phyloP scores from a whole-genome alignment of 1,140 invertebrate genomes.

The Leptopilina boulardi region DNA sequence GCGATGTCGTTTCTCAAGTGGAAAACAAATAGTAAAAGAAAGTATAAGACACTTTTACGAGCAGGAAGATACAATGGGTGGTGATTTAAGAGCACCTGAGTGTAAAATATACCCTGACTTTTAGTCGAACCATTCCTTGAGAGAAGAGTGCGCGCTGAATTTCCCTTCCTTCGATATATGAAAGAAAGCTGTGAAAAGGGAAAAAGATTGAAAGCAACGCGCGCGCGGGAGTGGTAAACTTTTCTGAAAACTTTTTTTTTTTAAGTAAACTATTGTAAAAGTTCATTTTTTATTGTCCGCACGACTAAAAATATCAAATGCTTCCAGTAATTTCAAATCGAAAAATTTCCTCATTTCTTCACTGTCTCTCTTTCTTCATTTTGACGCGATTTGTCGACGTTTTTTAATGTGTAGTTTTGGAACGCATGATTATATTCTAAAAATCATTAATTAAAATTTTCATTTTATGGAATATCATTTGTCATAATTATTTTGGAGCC shows the following conservation, averaged over 20 bases:
- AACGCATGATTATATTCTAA: too few relatives aligned
- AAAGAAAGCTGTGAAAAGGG: slow-evolving; percentile 27
- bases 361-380: too few relatives aligned
- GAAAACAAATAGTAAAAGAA: slow-evolving; percentile 27
- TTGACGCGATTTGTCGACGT: too few relatives aligned
- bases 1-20: neutral
- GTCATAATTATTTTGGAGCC: too few relatives aligned
- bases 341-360: slow-evolving; percentile 43
- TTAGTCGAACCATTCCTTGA: slow-evolving; percentile 26
- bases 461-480: too few relatives aligned
- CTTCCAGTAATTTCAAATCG: neutral
- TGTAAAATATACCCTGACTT: slow-evolving; percentile 33
- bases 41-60: slow-evolving; percentile 30
- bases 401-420: too few relatives aligned
- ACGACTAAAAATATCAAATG: neutral
- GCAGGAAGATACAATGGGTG: slow-evolving; percentile 29
- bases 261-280: slow-evolving; percentile 23
- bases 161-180: slow-evolving; percentile 22
- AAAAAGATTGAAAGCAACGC: slow-evolving; percentile 21
- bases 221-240: neutral
- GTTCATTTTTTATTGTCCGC: slow-evolving; percentile 16
- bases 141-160: neutral
- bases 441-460: too few relatives aligned
- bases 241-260: slow-evolving; percentile 8
- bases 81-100: slow-evolving; percentile 29